These are phyloP conservation scores for Istiophorus platypterus DNA, from an alignment of 2,113 vertebrate species.

Conservation along the genomic window DNA sequence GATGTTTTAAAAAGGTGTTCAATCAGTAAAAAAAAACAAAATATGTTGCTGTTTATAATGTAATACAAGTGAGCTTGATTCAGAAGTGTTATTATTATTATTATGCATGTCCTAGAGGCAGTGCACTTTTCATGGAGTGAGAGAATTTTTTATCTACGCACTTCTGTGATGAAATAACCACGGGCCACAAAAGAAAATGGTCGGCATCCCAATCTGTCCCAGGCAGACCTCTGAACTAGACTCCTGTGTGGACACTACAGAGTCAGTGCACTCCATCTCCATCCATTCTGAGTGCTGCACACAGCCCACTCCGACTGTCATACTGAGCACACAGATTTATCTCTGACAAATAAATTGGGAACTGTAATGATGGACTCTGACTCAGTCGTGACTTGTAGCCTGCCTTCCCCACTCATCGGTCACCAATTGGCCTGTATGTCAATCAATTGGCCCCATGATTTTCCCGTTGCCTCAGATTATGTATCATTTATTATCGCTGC, in stretches of 20 bases:
- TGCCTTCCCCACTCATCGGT: constrained; percentile 58
- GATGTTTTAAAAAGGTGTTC: constrained; percentile 25
- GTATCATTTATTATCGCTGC: constrained; percentile 70
- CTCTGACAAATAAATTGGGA: constrained; percentile 78
- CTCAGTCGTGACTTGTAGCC: constrained; percentile 76
- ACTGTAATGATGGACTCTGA: constrained; percentile 71
- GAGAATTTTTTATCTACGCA: neutral
- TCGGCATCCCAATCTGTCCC: constrained; percentile 12
- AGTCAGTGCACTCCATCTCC: constrained; percentile 24
- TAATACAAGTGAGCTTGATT: neutral
- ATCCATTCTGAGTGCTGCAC: constrained; percentile 33
- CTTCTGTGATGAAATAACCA: constrained; percentile 19
- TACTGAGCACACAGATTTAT: constrained; percentile 69
- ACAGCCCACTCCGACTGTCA: constrained; percentile 55
- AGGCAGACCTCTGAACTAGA: constrained; percentile 22
- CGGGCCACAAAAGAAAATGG: constrained; percentile 10
- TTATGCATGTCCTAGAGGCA: neutral
- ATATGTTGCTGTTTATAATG: constrained; percentile 19
- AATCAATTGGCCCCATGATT: constrained; percentile 70
- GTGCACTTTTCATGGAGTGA: neutral
- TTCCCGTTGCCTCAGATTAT: constrained; percentile 71
- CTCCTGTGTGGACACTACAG: constrained; percentile 29
- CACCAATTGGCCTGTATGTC: constrained; percentile 78
- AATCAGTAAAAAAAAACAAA: constrained; percentile 4
- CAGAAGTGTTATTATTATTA: neutral